These are phyloP conservation scores for Chrysemys picta DNA, from an alignment of 2,113 vertebrate genomes.

Conservation along the genomic window DNA sequence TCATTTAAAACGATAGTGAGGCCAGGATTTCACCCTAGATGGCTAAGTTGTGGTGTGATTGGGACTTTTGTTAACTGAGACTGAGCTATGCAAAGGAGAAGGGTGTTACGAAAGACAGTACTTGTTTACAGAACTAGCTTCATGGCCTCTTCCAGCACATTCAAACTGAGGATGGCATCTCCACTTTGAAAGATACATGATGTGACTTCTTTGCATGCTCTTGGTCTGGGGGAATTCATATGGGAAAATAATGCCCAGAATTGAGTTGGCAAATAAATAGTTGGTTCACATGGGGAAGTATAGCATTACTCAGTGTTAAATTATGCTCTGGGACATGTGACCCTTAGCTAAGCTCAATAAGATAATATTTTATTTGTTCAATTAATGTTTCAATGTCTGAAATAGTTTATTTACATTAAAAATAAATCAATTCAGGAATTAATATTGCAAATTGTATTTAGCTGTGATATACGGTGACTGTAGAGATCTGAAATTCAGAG, in stretches of 20 bases:
- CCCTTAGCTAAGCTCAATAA: neutral
- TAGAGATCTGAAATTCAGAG: slow-evolving; percentile 17
- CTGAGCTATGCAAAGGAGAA: neutral
- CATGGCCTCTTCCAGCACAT: neutral
- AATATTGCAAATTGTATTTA: neutral
- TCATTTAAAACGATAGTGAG: neutral
- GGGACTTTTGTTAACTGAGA: neutral
- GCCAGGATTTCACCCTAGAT: neutral
- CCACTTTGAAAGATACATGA: neutral
- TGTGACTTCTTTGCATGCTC: neutral
- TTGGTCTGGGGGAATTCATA: neutral
- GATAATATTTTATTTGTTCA: neutral
- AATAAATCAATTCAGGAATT: neutral
- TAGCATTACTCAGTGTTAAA: neutral
- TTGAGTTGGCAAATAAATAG: neutral
- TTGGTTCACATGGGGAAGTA: neutral
- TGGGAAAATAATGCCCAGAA: neutral
- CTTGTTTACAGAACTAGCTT: neutral
- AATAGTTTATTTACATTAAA: neutral
- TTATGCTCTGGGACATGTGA: neutral
- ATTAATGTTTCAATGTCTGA: neutral
- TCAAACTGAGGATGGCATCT: neutral
- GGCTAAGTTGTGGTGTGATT: neutral
- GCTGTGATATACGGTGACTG: neutral
- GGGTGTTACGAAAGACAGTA: neutral